Conservation (phyloP, 1,140 invertebrate genomes). For the Lasioglossum baleicum region DNA sequence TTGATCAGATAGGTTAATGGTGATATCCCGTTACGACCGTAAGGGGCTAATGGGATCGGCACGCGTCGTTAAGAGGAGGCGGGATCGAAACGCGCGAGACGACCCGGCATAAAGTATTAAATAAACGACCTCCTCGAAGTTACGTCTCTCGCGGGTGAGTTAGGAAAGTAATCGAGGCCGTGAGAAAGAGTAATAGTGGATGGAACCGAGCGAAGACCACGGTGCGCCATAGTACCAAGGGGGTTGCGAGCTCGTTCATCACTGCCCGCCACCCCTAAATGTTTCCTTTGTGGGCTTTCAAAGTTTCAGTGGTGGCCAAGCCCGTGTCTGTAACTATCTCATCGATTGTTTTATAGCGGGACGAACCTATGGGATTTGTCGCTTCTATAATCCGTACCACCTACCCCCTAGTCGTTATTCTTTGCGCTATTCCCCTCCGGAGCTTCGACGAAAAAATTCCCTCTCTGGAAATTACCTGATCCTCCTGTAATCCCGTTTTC, state of each 20-base stretch:
- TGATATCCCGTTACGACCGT: too few relatives aligned
- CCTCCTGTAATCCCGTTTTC: too few relatives aligned
- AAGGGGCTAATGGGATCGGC: background rate
- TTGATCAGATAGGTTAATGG: too few relatives aligned
- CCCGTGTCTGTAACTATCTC: slow-evolving; percentile 14
- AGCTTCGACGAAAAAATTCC: too few relatives aligned
- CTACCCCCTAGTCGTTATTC: background rate
- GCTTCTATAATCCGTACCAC: slow-evolving; percentile 12
- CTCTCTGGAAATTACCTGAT: too few relatives aligned
- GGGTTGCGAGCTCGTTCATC: slow-evolving; percentile 37
- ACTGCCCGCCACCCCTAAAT: slow-evolving; percentile 42
- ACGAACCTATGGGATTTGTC: slow-evolving; percentile 35
- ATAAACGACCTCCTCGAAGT: slow-evolving; percentile 12
- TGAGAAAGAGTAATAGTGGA: slow-evolving; percentile 23
- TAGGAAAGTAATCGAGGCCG: slow-evolving; percentile 16
- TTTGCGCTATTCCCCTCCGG: background rate
- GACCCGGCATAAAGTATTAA: background rate
- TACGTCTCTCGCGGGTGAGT: slow-evolving; percentile 7
- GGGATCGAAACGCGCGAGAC: background rate
- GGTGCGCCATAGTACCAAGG: background rate
- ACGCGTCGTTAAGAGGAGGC: background rate
- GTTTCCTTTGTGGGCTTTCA: slow-evolving; percentile 59
- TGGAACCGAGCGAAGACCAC: background rate
- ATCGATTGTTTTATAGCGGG: slow-evolving; percentile 59
- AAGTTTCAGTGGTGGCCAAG: slow-evolving; percentile 50